phyloP scores from a whole-genome alignment of 2,888 invertebrate genomes.

The Erebia epiphron region DNA sequence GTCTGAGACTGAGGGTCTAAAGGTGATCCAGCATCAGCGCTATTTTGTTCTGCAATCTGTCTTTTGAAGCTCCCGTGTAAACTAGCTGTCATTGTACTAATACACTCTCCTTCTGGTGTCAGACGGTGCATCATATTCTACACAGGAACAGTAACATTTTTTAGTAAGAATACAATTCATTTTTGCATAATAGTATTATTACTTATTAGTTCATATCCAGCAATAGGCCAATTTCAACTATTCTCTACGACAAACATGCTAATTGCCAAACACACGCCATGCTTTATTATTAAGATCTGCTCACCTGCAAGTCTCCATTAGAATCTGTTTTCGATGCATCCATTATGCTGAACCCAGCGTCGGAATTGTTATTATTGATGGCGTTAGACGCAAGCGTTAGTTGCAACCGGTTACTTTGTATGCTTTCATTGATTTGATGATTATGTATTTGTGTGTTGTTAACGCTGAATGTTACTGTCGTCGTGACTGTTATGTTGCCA shows the following conservation, averaged over 20 bases:
- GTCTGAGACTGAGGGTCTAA: constrained; percentile 70
- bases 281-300: constrained; percentile 47
- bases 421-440: constrained; percentile 78
- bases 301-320: constrained; percentile 74
- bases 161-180: constrained; percentile 33
- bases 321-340: constrained; percentile 65
- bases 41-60: constrained; percentile 77
- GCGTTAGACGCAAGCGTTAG: constrained; percentile 81
- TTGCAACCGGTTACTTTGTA: constrained; percentile 76
- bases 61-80: constrained; percentile 86
- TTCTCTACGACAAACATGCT: constrained; percentile 44
- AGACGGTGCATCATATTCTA: constrained; percentile 87
- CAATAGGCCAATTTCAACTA: constrained; percentile 37
- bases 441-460: constrained; percentile 82
- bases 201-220: constrained; percentile 38
- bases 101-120: constrained; percentile 87
- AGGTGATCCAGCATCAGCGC: constrained; percentile 69
- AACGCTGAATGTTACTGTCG: constrained; percentile 93
- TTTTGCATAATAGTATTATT: constrained; percentile 27
- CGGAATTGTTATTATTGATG: constrained; percentile 72
- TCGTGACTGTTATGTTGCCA: constrained; percentile 91
- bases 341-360: constrained; percentile 64
- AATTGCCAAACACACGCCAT: constrained; percentile 50
- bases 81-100: constrained; percentile 84
- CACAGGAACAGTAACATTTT: constrained; percentile 70